Percentiles rank a stretch among this genome's conserved stretches.
These are phyloP conservation scores for Eupsittula cactorum DNA, from an alignment of 2,113 vertebrate genomes.

Conservation along the genomic window DNA sequence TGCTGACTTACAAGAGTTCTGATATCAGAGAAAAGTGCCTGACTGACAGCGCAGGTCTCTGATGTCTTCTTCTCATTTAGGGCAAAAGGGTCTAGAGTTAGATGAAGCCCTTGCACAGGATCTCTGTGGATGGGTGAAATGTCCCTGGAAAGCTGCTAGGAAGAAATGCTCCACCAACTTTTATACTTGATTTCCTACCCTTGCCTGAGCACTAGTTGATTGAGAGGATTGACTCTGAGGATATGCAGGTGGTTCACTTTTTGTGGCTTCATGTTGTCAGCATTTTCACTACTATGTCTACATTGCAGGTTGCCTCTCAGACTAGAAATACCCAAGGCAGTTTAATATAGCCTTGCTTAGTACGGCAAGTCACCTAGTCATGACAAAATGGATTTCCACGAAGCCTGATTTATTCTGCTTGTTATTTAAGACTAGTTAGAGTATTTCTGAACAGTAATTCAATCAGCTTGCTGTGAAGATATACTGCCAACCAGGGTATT, in stretches of 20 bases:
- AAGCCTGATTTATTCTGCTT: constrained; percentile 1
- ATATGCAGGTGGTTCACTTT: not conserved
- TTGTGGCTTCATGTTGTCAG: not conserved
- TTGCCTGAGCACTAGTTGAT: not conserved
- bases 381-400: not conserved
- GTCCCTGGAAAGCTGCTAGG: not conserved
- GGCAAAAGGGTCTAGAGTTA: not conserved
- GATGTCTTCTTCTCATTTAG: not conserved
- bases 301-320: not conserved
- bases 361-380: not conserved
- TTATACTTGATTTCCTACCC: not conserved
- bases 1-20: not conserved
- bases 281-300: not conserved
- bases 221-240: not conserved
- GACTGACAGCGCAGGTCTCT: not conserved
- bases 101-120: not conserved
- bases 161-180: not conserved
- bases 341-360: not conserved
- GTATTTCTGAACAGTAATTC: constrained; percentile 9
- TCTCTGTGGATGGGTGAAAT: not conserved
- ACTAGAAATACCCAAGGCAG: not conserved
- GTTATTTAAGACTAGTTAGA: constrained; percentile 9
- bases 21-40: not conserved
- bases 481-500: not conserved
- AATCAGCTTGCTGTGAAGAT: not conserved